phyloP scores from a whole-genome alignment of 2,888 invertebrate species.

The Noctua fimbriata region DNA sequence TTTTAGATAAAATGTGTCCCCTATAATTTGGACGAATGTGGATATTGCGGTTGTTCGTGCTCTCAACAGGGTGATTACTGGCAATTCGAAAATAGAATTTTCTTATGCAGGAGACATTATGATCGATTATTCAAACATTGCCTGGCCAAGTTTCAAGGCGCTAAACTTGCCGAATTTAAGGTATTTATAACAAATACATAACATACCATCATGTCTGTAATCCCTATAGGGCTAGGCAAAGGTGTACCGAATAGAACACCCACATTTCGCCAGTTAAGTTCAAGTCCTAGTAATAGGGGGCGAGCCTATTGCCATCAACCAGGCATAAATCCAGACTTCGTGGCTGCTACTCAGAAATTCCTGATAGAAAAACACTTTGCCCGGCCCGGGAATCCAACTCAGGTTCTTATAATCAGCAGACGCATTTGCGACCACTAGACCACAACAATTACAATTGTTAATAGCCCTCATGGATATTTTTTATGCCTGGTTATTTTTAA shows the following conservation, averaged over 20 bases:
- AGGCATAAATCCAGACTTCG: not conserved
- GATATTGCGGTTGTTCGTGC: constrained; percentile 85
- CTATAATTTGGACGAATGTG: constrained; percentile 86
- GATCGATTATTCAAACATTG: constrained; percentile 82
- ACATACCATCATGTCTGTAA: not conserved
- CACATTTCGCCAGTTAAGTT: not conserved
- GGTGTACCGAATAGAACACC: not conserved
- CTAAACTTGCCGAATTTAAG: constrained; percentile 85
- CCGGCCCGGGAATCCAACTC: not conserved
- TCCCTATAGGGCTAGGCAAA: not conserved
- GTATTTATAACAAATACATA: constrained; percentile 55
- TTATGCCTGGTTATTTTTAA: not conserved
- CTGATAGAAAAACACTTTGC: not conserved
- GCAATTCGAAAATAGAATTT: constrained; percentile 88
- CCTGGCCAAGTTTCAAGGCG: constrained; percentile 84
- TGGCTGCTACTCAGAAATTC: not conserved
- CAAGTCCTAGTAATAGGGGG: not conserved
- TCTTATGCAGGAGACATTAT: constrained; percentile 86
- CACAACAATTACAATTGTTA: not conserved
- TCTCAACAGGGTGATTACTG: constrained; percentile 91
- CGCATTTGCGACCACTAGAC: not conserved
- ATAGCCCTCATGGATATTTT: not conserved
- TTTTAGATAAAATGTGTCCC: constrained; percentile 88
- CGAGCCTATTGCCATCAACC: not conserved
- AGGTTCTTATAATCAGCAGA: not conserved